A percentile compares a stretch with the other conserved stretches of the same genome.
Conservation (phyloP, 1,140 invertebrate genomes). For the Drosophila navojoa region DNA sequence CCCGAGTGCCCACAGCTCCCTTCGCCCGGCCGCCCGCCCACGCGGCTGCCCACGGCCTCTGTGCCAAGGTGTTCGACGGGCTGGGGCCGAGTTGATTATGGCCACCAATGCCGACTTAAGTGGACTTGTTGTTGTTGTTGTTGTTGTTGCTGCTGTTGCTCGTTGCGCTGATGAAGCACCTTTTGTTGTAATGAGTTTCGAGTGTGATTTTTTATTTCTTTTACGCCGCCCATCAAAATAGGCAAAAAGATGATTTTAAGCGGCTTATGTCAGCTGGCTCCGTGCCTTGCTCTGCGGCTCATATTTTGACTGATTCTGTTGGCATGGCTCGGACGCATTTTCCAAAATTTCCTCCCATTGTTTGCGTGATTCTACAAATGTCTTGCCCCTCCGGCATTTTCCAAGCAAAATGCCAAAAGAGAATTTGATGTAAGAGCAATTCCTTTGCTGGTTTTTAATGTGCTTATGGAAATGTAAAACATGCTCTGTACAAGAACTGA, state of each 20-base stretch:
- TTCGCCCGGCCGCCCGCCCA: background rate
- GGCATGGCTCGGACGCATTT: conserved; percentile 8
- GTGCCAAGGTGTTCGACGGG: conserved; percentile 55
- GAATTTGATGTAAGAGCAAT: background rate
- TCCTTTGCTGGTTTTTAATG: background rate
- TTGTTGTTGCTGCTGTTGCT: conserved; percentile 14
- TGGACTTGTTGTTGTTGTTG: conserved; percentile 41
- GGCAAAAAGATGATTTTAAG: conserved; percentile 54
- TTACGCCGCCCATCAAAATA: conserved; percentile 25
- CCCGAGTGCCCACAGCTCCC: background rate
- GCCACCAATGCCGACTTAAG: conserved; percentile 67
- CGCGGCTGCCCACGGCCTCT: background rate
- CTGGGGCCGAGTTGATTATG: conserved; percentile 67
- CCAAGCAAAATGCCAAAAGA: background rate
- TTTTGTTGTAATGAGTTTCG: conserved; percentile 81
- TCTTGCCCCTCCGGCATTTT: background rate
- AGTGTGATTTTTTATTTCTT: conserved; percentile 71
- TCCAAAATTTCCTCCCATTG: conserved; percentile 3
- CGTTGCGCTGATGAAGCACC: conserved; percentile 69
- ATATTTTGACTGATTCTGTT: conserved; percentile 3
- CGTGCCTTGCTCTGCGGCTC: background rate
- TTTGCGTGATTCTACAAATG: background rate
- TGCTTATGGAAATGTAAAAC: background rate
- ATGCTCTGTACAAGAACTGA: background rate
- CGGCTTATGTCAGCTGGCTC: conserved; percentile 53